Evolutionary conservation across 2,797 vertebrate genomes (phyloP).

Genomic region (Apodemus agrarius): DNA sequence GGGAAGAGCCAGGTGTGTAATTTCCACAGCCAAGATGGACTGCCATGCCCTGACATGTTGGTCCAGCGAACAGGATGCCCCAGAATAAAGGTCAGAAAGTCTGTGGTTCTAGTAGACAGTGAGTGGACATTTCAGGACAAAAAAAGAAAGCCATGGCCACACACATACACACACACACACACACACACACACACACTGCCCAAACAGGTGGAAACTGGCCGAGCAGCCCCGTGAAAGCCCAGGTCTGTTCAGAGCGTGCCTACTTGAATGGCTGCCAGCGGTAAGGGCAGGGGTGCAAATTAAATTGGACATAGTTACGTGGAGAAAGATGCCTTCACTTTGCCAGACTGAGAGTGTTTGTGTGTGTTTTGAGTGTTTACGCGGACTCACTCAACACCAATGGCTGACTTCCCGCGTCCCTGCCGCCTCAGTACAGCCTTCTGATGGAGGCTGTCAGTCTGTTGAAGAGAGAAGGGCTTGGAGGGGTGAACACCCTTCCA

Average conservation of each 20-base stretch:
- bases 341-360: constrained; percentile 19
- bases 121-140: not conserved
- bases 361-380: constrained; percentile 46
- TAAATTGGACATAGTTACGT: constrained; percentile 41
- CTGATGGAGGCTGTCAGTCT: not conserved
- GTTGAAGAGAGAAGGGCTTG: not conserved
- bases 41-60: not conserved
- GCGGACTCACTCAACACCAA: not conserved
- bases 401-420: not conserved
- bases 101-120: not conserved
- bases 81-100: not conserved
- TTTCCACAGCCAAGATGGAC: not conserved
- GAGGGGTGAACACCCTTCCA: accelerated
- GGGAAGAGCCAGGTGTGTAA: not conserved
- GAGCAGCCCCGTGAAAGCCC: not conserved
- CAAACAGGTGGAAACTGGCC: constrained; percentile 38
- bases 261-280: constrained; percentile 26
- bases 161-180: too few species aligned
- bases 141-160: accelerated
- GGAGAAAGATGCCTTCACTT: constrained; percentile 58
- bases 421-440: not conserved
- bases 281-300: constrained; percentile 24
- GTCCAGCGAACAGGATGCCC: not conserved
- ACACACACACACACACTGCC: too few species aligned
- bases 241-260: constrained; percentile 9